Base-by-base conservation (phyloP, 53 echinoderm and acorn worm genomes). In the Stichopus horrens region DNA sequence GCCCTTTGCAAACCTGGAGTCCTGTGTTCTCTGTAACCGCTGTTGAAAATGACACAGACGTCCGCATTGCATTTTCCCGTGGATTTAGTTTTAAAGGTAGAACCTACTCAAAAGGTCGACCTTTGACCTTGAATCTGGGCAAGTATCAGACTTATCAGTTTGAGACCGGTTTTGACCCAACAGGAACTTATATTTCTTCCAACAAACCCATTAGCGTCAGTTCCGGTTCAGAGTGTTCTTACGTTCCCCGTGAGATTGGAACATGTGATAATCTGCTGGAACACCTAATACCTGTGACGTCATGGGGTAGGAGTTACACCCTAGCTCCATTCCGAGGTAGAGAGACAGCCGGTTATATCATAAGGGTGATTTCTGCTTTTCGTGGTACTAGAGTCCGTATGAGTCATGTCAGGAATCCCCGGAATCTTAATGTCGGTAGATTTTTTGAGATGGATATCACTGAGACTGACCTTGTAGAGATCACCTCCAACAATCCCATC, bases 261-360 rank as follows among this genome's bases (percentile, higher is more conserved):
- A 79, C 95, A 8, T 97, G 97, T 80, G 97, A 97, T 74, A 95
- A 97, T 84, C 90, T 97, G 11, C 90, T 95, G 1, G 97, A 97
- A 86, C 93, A 94, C 78, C 81, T 97, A 1, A 94, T 94, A 8
- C 97, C 97, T 2, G 95, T 97, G 60, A 92, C 89, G 20, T 92
- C 97, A 4, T 97, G 97, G 97, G 97, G 97, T 23, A 92, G 91
- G 68, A 84, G 74, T 56, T 97, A 95, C 82, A 92, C 95, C 79
- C 93, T 97, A 19, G 91, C 95, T 75, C 97, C 97, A 8, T 97
- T 97, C 79, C 85, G 93, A 85, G 94, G 94, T 73, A 90, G 97
- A 20, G 67, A 85, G 52, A 91, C 97, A 52, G 90, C 94, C 11
- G 97, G 97, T 11, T 97, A 93, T 76, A 83, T 97, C 74, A 94